Evolutionary conservation across 2,797 vertebrate species (phyloP).

Genomic region (Chelon labrosus): DNA sequence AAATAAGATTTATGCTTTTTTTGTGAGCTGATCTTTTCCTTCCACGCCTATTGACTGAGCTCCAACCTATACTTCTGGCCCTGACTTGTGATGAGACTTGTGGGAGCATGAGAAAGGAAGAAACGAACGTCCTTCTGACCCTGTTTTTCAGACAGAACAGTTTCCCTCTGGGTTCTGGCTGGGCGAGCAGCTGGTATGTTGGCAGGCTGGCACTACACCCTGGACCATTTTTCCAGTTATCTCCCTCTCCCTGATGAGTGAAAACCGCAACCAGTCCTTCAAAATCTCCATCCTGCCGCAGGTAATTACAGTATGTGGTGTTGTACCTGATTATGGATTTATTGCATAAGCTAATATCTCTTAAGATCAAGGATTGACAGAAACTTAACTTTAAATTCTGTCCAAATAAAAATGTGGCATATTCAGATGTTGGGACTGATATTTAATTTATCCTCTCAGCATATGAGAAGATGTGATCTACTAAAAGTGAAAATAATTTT

Average conservation of each 20-base stretch:
- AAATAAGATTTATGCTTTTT: too few relatives aligned
- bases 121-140: background rate
- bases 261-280: slow-evolving; percentile 97
- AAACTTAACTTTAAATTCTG: too few relatives aligned
- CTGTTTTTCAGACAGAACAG: slow-evolving; percentile 91
- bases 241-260: slow-evolving; percentile 97
- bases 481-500: too few relatives aligned
- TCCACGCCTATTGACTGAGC: too few relatives aligned
- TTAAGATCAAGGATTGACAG: too few relatives aligned
- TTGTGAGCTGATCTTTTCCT: too few relatives aligned
- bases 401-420: too few relatives aligned
- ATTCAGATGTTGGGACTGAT: too few relatives aligned
- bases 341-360: too few relatives aligned
- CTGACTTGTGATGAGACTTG: slow-evolving; percentile 5
- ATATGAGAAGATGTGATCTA: too few relatives aligned
- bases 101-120: background rate
- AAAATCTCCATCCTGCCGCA: slow-evolving; percentile 98
- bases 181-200: slow-evolving; percentile 98
- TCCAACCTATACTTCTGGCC: background rate
- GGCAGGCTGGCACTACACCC: slow-evolving; percentile 96
- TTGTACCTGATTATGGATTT: background rate
- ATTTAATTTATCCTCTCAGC: too few relatives aligned
- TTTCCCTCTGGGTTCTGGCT: slow-evolving; percentile 98
- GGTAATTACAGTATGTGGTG: slow-evolving; percentile 78
- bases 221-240: slow-evolving; percentile 99